phyloP scores from a whole-genome alignment of 2,888 invertebrate species.

The Patella ulyssiponensis region DNA sequence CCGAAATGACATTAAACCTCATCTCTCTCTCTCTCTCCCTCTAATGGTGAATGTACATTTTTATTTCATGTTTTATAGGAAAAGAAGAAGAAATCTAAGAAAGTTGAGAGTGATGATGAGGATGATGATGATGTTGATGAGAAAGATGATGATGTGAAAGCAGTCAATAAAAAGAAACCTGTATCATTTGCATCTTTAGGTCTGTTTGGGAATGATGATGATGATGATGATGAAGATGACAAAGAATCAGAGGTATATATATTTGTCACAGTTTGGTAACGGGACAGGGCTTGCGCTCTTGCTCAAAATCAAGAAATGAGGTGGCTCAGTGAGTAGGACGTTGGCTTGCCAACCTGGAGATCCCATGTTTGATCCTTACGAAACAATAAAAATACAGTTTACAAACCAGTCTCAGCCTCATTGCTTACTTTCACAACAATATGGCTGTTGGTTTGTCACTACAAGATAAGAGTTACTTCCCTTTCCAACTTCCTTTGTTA shows the following conservation, averaged over 20 bases:
- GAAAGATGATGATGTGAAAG: conserved; percentile 44
- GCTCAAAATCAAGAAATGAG: too few relatives aligned
- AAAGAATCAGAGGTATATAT: conserved; percentile 25
- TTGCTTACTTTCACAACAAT: too few relatives aligned
- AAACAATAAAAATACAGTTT: too few relatives aligned
- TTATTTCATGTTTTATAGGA: conserved; percentile 27
- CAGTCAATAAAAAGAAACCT: conserved; percentile 14
- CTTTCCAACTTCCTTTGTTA: too few relatives aligned
- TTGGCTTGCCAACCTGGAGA: neutral
- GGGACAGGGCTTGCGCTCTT: too few relatives aligned
- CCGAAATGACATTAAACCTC: too few relatives aligned
- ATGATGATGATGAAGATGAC: conserved; percentile 41
- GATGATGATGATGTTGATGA: conserved; percentile 41
- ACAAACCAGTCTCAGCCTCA: too few relatives aligned
- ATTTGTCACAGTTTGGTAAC: neutral
- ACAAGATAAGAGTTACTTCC: too few relatives aligned
- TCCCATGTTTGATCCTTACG: too few relatives aligned
- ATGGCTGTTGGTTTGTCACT: too few relatives aligned
- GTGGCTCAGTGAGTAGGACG: neutral
- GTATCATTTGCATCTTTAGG: neutral
- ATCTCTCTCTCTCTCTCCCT: too few relatives aligned
- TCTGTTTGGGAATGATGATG: conserved; percentile 21
- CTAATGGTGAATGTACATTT: neutral
- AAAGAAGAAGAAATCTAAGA: conserved; percentile 42
- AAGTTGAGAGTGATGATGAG: conserved; percentile 34